Evolutionary conservation across 2,888 invertebrate genomes (phyloP), one percentile per base, ranked within the genome.

Genomic region (Rhyacophila evoluta): DNA sequence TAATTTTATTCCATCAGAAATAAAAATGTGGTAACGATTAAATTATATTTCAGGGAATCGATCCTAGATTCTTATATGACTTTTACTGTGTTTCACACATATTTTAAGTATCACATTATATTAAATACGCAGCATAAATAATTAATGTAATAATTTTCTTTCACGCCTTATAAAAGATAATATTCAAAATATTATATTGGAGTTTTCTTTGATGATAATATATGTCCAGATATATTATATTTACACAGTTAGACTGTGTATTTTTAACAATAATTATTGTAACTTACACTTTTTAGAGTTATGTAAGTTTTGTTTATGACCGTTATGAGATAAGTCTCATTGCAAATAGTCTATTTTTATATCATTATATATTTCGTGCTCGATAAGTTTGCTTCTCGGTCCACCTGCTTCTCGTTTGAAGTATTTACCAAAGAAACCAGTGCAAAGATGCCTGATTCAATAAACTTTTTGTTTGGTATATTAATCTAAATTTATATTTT

Each of bases 341-440:
- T 55, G 25, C 55, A 19, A 55, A 55, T 55, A 55, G 55, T 55
- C 55, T 55, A 55, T 55, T 55, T 55, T 55, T 55, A 55, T 55
- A 55, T 55, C 15, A 41, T 15, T 55, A 25, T 55, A 55, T 55
- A 55, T 55, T 25, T 55, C 19, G 8, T 55, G 39, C 15, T 39
- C 15, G 4, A 39, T 15, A 39, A 5, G n/a, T 5, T 25, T 25
- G 0, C 19, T 19, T 55, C 19, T 19, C 55, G 15, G 19, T 55
- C 55, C 12, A 2, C 55, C 5, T 10, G 10, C 19, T 25, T 55
- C 55, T 4, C 6, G 10, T 55, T 10, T 10, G 8, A 55, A 55
- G 55, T 55, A 19, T 25, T 55, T 55, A 8, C 55, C 55, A 55
- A 55, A 55, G 55, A 55, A 55, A 55, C 10, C 55, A 55, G 19